Base-by-base conservation (phyloP, 2,888 invertebrate genomes). In the Sphinx pinastri region DNA sequence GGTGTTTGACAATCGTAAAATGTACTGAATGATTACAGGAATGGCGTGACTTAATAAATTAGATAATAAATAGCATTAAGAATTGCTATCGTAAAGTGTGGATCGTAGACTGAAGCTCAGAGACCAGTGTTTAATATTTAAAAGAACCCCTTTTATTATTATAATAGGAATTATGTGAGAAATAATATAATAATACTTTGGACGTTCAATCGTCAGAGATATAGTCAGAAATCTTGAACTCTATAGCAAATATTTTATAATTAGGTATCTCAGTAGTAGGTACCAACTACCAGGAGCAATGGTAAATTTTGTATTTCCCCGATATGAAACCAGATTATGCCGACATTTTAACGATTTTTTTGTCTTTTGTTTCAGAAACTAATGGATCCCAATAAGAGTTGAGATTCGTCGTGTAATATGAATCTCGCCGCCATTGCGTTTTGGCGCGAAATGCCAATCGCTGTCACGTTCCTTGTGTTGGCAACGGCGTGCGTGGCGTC, bases 381-480 rank as follows among this genome's bases (percentile, higher is more conserved):
- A 90, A 93, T 93, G 93, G 93, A 91, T 92, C 90, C 87, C 78
- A 86, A 87, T 81, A 89, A 86, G 84, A 88, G 88, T 84, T 90
- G 88, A 90, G 82, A 78, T 84, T 78, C 80, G 71, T 73, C 81
- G 80, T 81, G 89, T 84, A 91, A 89, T 82, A 93, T 93, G 92
- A 90, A 81, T 84, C 88, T 83, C 78, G 81, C 83, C 83, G 83
- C 82, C 80, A 88, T 88, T 86, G 84, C 85, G 78, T 87, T 89
- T 91, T 90, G 92, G 90, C 91, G 92, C 88, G 87, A 89, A 86
- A 88, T 90, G 92, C 85, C 90, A 79, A 82, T 88, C 81, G 88
- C 88, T 81, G 84, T 89, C 84, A 86, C 82, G 71, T 75, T 90
- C 73, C 74, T 82, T 71, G 73, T 91, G 68, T 81, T 88, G 84